phyloP scores from a whole-genome alignment of 2,113 vertebrate genomes.

The Rhynchomys soricoides region DNA sequence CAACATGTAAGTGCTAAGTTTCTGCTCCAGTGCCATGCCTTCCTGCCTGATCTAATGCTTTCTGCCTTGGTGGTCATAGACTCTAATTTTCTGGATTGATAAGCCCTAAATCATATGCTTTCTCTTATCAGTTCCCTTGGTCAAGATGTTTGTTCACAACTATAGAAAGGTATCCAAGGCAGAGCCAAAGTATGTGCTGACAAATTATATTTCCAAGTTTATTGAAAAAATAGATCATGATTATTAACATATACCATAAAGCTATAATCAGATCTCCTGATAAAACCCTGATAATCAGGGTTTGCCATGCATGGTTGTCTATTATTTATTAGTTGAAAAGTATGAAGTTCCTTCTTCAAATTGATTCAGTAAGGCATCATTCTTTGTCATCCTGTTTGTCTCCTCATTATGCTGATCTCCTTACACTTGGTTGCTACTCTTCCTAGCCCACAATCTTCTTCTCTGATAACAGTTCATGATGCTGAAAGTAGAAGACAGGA shows the following conservation, averaged over 20 bases:
- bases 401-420: neutral
- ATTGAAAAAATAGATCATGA: neutral
- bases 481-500: neutral
- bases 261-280: neutral
- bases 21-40: neutral
- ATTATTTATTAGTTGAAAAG: neutral
- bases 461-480: neutral
- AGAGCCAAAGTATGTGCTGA: neutral
- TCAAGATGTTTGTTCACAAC: neutral
- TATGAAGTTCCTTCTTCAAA: neutral
- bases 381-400: neutral
- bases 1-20: neutral
- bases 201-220: neutral
- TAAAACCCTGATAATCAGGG: rapidly evolving
- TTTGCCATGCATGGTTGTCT: neutral
- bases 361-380: neutral
- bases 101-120: neutral
- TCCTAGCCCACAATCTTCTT: rapidly evolving
- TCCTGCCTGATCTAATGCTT: too few species aligned
- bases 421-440: neutral
- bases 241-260: neutral
- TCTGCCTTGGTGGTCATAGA: neutral
- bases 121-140: neutral
- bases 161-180: neutral
- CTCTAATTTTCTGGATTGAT: neutral